Conservation (phyloP, 2,797 vertebrate species). For the Macrochelys suwanniensis region DNA sequence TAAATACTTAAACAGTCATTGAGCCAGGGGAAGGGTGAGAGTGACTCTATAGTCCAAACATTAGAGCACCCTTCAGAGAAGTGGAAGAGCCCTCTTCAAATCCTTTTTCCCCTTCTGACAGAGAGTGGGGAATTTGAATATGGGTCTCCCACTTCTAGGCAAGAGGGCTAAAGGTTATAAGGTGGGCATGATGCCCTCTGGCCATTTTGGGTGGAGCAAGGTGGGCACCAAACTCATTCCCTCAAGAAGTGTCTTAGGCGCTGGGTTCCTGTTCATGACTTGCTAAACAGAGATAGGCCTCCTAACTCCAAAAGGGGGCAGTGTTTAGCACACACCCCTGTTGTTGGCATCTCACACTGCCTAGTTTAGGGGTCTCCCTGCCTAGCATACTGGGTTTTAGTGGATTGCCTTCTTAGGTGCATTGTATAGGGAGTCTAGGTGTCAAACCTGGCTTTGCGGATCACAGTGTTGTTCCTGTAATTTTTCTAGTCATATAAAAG, state of each 20-base stretch:
- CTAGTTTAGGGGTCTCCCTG: neutral
- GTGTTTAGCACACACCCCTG: neutral
- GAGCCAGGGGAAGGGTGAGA: neutral
- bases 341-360: neutral
- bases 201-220: neutral
- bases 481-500: neutral
- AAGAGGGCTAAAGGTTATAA: neutral
- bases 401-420: no score
- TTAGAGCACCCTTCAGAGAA: neutral
- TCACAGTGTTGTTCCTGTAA: neutral
- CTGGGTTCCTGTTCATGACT: neutral
- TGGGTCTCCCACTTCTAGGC: neutral
- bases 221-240: neutral
- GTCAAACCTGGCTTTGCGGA: neutral
- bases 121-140: neutral
- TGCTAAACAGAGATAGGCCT: neutral
- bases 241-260: neutral
- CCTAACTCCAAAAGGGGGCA: neutral
- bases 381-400: neutral
- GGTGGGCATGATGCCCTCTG: neutral
- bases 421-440: neutral
- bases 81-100: neutral
- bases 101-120: neutral
- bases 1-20: neutral
- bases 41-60: no score